Base-by-base conservation (phyloP, 2,113 vertebrate species). In the Hemiprocne comata region DNA sequence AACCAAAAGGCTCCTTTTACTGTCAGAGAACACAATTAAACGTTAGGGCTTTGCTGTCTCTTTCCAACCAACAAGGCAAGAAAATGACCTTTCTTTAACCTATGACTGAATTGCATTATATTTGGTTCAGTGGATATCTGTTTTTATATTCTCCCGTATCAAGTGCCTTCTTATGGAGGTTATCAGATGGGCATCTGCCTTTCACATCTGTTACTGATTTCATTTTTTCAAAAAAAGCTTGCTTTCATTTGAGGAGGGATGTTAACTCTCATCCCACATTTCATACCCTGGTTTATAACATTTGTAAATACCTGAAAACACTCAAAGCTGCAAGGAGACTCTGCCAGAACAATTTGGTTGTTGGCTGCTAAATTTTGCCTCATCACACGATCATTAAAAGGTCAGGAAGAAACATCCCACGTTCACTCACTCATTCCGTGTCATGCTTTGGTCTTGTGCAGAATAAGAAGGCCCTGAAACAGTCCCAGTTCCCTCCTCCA, bases 61-160 rank as follows among this genome's bases (percentile, higher is more conserved):
- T 90, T 94, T 85, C 66, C 64, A 96, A 81, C 36, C 94, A 96
- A 96, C 61, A 91, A 87, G 93, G 81, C 93, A 95, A 95, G 85
- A 93, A 89, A 93, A 91, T 78, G 79, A 92, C 92, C 96, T 93
- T 97, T 81, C 90, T 92, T 90, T 94, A 91, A 96, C 93, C 94
- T 94, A 61, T 50, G 89, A 65, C 66, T 85, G 77, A 94, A 94
- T 70, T 94, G 36, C 77, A 94, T 96, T 92, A 74, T 72, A 46
- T 58, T 75, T 20, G 28, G 89, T 94, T 90, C 94, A 92, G 73
- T 40, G 70, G 25, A 64, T 51, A 71, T 60, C 64, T 60, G 54
- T 71, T 83, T 84, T 88, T 73, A 89, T 71, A 77, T 80, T 74
- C 90, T 86, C 42, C 51, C 4, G 0, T 54, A 93, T 70, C 85